Evolutionary conservation across 2,113 vertebrate genomes (phyloP).

Genomic region (Phyllostomus discolor): DNA sequence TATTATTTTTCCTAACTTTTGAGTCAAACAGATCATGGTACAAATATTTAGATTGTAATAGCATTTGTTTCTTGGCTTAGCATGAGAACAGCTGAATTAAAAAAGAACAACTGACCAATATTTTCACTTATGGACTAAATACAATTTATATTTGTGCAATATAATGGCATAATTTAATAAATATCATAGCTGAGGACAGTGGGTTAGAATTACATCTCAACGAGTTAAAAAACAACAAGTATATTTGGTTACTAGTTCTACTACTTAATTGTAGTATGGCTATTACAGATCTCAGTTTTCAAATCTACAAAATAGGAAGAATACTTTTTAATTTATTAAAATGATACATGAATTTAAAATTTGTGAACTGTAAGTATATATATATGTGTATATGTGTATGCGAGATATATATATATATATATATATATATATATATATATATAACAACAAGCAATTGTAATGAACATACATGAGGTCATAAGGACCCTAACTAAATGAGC

Average conservation of each 20-base stretch:
- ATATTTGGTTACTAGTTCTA: neutral
- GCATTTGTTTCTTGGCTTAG: neutral
- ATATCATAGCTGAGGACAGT: neutral
- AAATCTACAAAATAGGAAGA: neutral
- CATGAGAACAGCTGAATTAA: neutral
- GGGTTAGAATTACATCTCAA: neutral
- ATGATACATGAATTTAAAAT: neutral
- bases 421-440: too few species aligned
- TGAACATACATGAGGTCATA: neutral
- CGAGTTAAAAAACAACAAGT: neutral
- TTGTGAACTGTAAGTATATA: neutral
- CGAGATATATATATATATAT: neutral
- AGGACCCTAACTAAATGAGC: neutral
- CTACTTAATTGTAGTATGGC: neutral
- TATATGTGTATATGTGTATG: neutral
- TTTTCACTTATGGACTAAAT: neutral
- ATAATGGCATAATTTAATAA: neutral
- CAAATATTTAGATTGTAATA: neutral
- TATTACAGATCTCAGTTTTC: neutral
- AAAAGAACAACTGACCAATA: neutral
- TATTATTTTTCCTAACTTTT: neutral
- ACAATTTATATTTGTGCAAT: neutral
- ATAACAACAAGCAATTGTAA: neutral
- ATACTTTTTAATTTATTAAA: neutral
- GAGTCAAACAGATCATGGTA: neutral